Conservation (phyloP, 2,888 invertebrate genomes). For the Lochmaea crataegi region DNA sequence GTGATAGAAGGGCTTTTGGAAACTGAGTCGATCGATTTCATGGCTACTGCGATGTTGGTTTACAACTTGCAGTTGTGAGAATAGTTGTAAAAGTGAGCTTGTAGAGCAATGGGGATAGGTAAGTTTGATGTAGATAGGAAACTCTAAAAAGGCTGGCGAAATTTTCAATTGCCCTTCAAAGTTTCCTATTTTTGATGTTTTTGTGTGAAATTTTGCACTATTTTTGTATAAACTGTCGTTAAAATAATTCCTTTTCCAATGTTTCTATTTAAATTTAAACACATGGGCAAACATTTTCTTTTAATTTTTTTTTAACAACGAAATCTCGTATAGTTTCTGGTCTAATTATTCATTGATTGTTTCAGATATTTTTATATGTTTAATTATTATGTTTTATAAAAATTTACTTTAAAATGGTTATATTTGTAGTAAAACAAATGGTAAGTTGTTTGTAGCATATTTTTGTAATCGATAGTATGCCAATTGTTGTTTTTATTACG, state of each 20-base stretch:
- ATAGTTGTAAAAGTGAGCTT: slow-evolving; percentile 49
- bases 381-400: neutral
- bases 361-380: neutral
- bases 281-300: no score
- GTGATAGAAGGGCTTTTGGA: slow-evolving; percentile 44
- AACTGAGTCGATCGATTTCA: slow-evolving; percentile 41
- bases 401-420: neutral
- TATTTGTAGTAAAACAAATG: neutral
- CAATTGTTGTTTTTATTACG: no score
- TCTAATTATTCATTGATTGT: neutral
- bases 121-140: slow-evolving; percentile 33
- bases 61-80: slow-evolving; percentile 32
- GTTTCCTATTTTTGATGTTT: slow-evolving; percentile 15
- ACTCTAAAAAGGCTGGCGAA: neutral
- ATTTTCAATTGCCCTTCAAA: no score
- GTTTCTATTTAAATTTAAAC: neutral
- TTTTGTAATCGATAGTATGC: no score
- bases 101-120: slow-evolving; percentile 31
- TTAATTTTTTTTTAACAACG: no score
- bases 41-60: slow-evolving; percentile 35
- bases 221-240: no score
- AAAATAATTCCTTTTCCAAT: neutral
- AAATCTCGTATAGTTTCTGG: neutral
- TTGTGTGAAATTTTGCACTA: neutral
- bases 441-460: neutral